Percentiles rank a stretch among this genome's conserved stretches.
Conservation (phyloP, 2,113 vertebrate species). For the Sardina pilchardus region DNA sequence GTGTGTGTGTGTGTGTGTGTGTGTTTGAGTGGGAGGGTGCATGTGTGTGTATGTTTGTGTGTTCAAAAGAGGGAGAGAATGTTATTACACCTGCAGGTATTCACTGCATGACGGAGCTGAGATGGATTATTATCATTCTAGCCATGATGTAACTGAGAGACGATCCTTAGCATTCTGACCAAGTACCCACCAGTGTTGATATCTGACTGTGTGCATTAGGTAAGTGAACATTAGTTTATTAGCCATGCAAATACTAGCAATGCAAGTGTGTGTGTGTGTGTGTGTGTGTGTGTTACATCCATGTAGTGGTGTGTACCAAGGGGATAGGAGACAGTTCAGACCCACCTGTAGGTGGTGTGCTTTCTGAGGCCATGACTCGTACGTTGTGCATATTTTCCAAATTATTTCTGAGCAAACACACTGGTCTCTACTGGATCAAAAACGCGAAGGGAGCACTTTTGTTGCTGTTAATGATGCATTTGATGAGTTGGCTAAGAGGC, state of each 20-base stretch:
- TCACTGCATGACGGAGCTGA: not conserved
- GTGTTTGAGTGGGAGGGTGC: no score
- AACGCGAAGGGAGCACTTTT: constrained; percentile 38
- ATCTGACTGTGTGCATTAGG: not conserved
- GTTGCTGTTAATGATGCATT: constrained; percentile 41
- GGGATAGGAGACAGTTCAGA: no score
- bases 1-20: not conserved
- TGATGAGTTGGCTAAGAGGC: constrained; percentile 36
- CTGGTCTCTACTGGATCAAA: constrained; percentile 17
- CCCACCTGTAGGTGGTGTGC: no score
- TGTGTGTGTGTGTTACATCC: no score
- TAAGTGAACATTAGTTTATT: not conserved
- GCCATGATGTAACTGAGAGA: not conserved
- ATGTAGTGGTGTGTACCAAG: no score
- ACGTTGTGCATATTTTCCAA: not conserved
- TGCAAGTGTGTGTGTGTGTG: no score
- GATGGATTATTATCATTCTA: not conserved
- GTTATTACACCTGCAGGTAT: not conserved
- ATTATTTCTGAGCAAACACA: not conserved
- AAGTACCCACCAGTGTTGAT: not conserved
- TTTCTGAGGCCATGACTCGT: not conserved
- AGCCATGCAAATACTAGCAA: not conserved
- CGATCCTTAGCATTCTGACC: not conserved
- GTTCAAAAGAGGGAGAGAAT: not conserved
- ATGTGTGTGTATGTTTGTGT: not conserved